A percentile compares a stretch with the other conserved stretches of the same genome.
Evolutionary conservation across 2,888 invertebrate species (phyloP).

Genomic region (Julus scandinavius): DNA sequence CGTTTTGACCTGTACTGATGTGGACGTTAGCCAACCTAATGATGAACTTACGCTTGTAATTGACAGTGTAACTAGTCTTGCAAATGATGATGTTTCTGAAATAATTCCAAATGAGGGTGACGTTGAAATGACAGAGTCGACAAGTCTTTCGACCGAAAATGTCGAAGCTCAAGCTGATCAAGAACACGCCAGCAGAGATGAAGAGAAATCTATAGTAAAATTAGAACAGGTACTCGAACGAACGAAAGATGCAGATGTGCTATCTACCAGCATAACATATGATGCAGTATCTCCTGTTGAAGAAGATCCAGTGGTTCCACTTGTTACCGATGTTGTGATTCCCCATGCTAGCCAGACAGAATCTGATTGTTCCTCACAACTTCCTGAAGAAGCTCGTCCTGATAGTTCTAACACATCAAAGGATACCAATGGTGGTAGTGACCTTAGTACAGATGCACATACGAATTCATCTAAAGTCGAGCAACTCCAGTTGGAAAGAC

Average conservation of each 20-base stretch:
- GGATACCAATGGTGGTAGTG: neutral
- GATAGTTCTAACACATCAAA: neutral
- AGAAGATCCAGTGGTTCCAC: neutral
- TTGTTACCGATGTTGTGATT: neutral
- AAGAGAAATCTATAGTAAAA: too few relatives aligned
- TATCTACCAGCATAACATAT: neutral
- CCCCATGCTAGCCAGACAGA: neutral
- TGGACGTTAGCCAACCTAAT: neutral
- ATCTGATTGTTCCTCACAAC: neutral
- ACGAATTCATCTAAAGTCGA: neutral
- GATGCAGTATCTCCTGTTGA: neutral
- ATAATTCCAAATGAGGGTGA: neutral
- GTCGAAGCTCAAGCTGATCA: neutral
- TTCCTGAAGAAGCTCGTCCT: neutral
- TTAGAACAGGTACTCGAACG: neutral
- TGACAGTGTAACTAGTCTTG: neutral
- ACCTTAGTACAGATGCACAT: neutral
- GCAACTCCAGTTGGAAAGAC: too few relatives aligned
- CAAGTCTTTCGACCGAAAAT: neutral
- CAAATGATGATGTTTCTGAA: neutral
- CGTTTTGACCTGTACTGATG: neutral
- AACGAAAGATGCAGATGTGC: neutral
- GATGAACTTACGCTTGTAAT: neutral
- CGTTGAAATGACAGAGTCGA: neutral
- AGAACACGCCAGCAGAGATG: neutral